Evolutionary conservation across 2,113 vertebrate species (phyloP), one percentile per base, ranked within the genome.

Genomic region (Neolamprologus modestus): DNA sequence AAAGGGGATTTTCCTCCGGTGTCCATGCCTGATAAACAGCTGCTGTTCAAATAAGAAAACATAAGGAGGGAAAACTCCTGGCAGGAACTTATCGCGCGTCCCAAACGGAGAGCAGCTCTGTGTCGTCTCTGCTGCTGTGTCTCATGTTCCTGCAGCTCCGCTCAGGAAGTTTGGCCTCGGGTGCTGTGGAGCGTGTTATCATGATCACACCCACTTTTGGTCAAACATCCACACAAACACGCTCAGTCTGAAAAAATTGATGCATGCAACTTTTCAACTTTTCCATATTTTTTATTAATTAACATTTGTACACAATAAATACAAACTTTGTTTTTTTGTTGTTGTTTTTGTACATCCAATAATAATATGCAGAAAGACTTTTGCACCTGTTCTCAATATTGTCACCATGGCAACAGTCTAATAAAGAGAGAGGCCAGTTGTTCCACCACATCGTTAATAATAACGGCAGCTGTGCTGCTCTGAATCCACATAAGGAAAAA

Each of bases 281-380:
- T 84, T 68, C 68, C 86, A 94, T 88, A 84, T 92, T 94, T 96
- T 98, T 98, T 98, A 97, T 99, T 99, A 98, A 98, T 98, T 97
- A 99, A 99, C 97, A 97, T 98, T 99, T 99, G 97, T 99, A 99
- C 98, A 99, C 98, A 99, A 99, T 99, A 99, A 99, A 99, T 99
- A 99, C 98, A 99, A 99, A 99, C 92, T 92, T 93, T 96, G 82
- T 97, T 98, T 98, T 98, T 98, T 68, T 68, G 61, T 66, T 98
- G 97, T 98, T 37, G 33, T 45, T 98, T 98, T 98, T 98, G 97
- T 98, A 99, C 98, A 99, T 97, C 97, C 91, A 94, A 93, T 98
- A 97, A 96, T 97, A 97, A 97, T 98, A 96, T 95, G 96, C 97
- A 97, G 97, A 98, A 97, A 97, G 96, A 97, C 96, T 92, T 96